A percentile compares a stretch with the other conserved stretches of the same genome.
Conservation (phyloP, 2,797 vertebrate genomes). For the Schizothorax lantsangensis region DNA sequence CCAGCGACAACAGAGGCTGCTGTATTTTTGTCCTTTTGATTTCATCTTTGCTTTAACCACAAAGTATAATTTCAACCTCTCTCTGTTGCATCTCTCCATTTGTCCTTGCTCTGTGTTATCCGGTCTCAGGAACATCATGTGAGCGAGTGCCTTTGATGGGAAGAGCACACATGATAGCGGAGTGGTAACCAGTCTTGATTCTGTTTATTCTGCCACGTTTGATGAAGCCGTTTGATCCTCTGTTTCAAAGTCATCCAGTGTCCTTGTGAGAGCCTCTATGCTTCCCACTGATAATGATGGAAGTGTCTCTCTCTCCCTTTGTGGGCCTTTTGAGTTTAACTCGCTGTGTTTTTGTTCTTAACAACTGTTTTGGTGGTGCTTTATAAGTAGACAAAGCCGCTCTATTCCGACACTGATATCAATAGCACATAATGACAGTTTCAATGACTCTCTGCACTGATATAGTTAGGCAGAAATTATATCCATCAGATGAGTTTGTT, state of each 20-base stretch:
- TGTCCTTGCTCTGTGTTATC: conserved; percentile 52
- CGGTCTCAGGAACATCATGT: conserved; percentile 62
- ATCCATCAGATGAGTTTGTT: background rate
- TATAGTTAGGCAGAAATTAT: background rate
- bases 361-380: conserved; percentile 31
- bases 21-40: conserved; percentile 27
- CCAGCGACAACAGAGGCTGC: conserved; percentile 5
- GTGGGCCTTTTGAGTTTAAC: conserved; percentile 42
- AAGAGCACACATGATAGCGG: conserved; percentile 40
- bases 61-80: conserved; percentile 28
- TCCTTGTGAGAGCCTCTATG: conserved; percentile 61
- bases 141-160: conserved; percentile 38
- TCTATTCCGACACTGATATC: conserved; percentile 39
- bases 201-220: conserved; percentile 41
- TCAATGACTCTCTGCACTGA: conserved; percentile 1
- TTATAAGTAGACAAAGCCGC: conserved; percentile 33
- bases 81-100: conserved; percentile 18
- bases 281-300: conserved; percentile 62
- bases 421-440: conserved; percentile 37
- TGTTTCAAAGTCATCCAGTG: conserved; percentile 65
- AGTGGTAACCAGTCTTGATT: conserved; percentile 48
- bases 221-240: conserved; percentile 65
- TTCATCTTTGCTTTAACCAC: conserved; percentile 39
- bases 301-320: conserved; percentile 48
- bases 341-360: conserved; percentile 7